Evolutionary conservation across 2,797 vertebrate species (phyloP).

Genomic region (Sardinella longiceps): DNA sequence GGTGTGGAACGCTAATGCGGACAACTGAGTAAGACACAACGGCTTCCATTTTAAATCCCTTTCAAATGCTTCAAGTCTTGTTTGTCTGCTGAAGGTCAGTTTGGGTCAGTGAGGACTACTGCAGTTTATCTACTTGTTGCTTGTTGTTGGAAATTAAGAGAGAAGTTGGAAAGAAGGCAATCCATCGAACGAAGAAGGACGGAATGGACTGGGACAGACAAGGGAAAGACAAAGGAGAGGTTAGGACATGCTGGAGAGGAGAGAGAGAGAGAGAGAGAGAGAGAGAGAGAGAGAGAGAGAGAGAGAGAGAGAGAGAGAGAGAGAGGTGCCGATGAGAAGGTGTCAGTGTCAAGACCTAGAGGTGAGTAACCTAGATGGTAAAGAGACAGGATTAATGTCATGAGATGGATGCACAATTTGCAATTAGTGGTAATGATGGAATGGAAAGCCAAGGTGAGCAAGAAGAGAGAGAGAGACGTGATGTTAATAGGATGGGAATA

Average conservation of each 20-base stretch:
- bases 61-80: neutral
- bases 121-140: neutral
- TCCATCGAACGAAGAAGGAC: neutral
- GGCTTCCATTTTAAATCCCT: neutral
- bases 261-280: neutral
- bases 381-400: neutral
- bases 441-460: conserved; percentile 32
- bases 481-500: conserved; percentile 45
- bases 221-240: neutral
- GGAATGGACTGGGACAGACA: neutral
- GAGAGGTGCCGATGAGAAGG: neutral
- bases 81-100: neutral
- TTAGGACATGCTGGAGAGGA: neutral
- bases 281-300: neutral
- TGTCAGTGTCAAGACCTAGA: neutral
- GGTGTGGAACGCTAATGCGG: conserved; percentile 23
- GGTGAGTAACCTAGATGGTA: neutral
- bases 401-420: neutral
- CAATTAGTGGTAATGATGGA: conserved; percentile 14
- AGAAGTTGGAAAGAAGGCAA: neutral
- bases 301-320: too few relatives aligned
- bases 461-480: conserved; percentile 32
- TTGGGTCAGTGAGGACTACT: neutral
- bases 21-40: neutral
- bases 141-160: neutral